Evolutionary conservation across 2,113 vertebrate species (phyloP).

Genomic region (Osmerus mordax): DNA sequence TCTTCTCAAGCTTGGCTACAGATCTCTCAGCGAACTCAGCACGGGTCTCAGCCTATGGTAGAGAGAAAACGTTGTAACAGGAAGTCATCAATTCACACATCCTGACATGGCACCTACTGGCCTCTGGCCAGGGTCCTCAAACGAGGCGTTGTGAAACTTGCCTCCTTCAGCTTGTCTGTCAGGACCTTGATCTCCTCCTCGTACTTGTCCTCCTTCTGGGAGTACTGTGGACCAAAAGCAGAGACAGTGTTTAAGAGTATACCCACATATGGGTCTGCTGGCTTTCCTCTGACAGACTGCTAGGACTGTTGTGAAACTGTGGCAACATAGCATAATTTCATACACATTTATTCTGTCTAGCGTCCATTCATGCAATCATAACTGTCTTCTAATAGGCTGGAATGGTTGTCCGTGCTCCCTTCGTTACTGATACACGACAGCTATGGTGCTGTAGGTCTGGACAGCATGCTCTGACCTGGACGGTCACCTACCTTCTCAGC

Average conservation of each 20-base stretch:
- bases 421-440: too few relatives aligned
- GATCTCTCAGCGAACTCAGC: constrained; percentile 98
- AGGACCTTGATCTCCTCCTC: constrained; percentile 99
- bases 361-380: background rate
- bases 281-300: background rate
- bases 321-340: background rate
- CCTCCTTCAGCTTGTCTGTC: constrained; percentile 99
- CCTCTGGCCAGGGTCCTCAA: constrained; percentile 17
- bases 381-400: background rate
- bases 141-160: constrained; percentile 56
- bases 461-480: constrained; percentile 41
- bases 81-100: background rate
- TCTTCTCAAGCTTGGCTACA: constrained; percentile 99
- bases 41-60: constrained; percentile 91
- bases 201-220: constrained; percentile 98
- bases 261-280: background rate
- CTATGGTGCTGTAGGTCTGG: background rate
- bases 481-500: constrained; percentile 93
- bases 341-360: background rate
- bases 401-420: too few relatives aligned
- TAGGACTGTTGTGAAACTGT: background rate
- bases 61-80: constrained; percentile 27
- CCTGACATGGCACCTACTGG: background rate
- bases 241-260: constrained; percentile 24
- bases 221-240: constrained; percentile 85